Conservation (phyloP, 2,113 vertebrate species). For the Melospiza georgiana region DNA sequence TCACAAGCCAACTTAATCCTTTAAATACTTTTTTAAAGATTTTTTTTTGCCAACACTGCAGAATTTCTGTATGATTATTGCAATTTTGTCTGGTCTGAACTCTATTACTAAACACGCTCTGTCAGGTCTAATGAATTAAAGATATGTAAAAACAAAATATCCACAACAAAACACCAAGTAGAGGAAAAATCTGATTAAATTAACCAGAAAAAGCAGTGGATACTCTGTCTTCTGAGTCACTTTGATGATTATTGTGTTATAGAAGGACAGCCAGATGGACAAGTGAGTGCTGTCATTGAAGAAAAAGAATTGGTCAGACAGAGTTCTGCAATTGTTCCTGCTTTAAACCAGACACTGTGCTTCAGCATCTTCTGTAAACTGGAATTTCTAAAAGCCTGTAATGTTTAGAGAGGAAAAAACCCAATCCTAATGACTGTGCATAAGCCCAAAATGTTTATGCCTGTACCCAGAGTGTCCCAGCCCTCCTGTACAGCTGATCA, state of each 20-base stretch:
- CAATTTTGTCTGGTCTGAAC: neutral
- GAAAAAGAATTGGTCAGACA: neutral
- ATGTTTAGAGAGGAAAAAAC: neutral
- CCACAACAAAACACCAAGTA: neutral
- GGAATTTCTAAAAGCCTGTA: neutral
- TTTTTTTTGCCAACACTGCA: neutral
- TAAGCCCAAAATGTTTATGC: neutral
- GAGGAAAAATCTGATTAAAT: neutral
- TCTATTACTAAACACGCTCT: neutral
- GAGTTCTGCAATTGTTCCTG: neutral
- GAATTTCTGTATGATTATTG: neutral
- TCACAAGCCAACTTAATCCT: neutral
- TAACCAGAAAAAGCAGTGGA: neutral
- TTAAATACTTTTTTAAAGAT: neutral
- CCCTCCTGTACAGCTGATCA: neutral
- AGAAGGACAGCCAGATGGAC: neutral
- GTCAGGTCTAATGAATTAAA: neutral
- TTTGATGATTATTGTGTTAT: neutral
- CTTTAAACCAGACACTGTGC: neutral
- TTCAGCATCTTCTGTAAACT: neutral
- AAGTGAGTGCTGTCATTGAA: neutral
- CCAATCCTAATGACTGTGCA: neutral
- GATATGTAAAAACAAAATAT: neutral
- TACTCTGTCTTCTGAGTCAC: neutral
- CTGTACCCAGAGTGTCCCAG: neutral